Base-by-base conservation (phyloP, 2,888 invertebrate species). In the Fissipunctia ypsillon region DNA sequence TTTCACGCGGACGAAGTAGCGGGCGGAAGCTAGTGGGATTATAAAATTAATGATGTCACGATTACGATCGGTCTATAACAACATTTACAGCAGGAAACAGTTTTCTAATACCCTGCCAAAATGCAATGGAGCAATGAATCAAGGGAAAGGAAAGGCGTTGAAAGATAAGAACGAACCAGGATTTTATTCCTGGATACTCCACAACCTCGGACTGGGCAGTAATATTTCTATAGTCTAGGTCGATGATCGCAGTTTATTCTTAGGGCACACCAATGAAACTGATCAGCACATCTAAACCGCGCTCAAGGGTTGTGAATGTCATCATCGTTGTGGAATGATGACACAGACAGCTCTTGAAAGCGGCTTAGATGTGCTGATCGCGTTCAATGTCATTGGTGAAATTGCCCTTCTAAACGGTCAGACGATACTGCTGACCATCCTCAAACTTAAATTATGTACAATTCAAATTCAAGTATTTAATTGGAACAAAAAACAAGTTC, bases 41-140 rank as follows among this genome's bases (percentile, higher is more conserved):
- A 76, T 45, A 38, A 76, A 25, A n/a, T n/a, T n/a, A n/a, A 28
- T 22, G 10, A 54, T 38, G 16, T 3, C 28, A 56, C 7, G 69
- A 38, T 69, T 25, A n/a, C 48, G 22, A 10, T 38, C 25, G 0
- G 28, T 69, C 50, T 50, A 35, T 19, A 19, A 31, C 12, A 38
- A n/a, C 31, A 19, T 43, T 41, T n/a, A 41, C 1, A 43, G 5
- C 3, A 22, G 2, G 41, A 43, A 54, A 43, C 2, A 14, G 19
- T 25, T 68, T 43, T 67, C 41, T 28, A 28, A 28, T 12, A 50
- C 12, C 25, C 35, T 50, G 6, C 25, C 7, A 28, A 19, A 9
- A 59, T 38, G 6, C 14, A 38, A 19, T n/a, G 7, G 10, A 38
- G 35, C 35, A 59, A n/a, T n/a, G 5, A n/a, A n/a, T 38, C 38